phyloP scores from a whole-genome alignment of 1,140 invertebrate genomes.

The Leptinotarsa undecemlineata region DNA sequence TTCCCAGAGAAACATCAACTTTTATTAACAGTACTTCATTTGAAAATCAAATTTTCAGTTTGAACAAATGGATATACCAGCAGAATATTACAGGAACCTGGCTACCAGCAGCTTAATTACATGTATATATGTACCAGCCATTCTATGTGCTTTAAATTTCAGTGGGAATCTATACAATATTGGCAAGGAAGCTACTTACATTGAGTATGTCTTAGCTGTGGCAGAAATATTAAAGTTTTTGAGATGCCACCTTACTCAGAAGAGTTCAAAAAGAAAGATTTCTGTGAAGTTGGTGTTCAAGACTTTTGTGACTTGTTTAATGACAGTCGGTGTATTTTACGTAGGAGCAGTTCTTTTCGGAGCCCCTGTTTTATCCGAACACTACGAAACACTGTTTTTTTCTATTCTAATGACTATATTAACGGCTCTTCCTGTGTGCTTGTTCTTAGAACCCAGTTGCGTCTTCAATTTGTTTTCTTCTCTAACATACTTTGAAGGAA shows the following conservation, averaged over 20 bases:
- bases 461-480: constrained; percentile 60
- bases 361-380: constrained; percentile 67
- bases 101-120: constrained; percentile 33
- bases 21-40: no score
- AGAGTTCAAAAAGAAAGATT: constrained; percentile 27
- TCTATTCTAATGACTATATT: constrained; percentile 67
- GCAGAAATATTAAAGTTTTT: constrained; percentile 46
- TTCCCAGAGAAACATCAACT: no score
- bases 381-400: constrained; percentile 75
- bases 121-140: constrained; percentile 32
- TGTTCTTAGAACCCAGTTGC: constrained; percentile 64
- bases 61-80: constrained; percentile 15
- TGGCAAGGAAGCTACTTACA: constrained; percentile 40
- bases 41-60: no score
- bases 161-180: constrained; percentile 39
- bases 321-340: constrained; percentile 60
- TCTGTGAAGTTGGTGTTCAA: constrained; percentile 53
- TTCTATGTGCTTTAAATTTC: constrained; percentile 28
- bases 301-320: constrained; percentile 43
- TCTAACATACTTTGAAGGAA: constrained; percentile 56
- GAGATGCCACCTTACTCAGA: constrained; percentile 23
- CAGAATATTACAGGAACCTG: constrained; percentile 25
- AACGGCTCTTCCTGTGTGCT: constrained; percentile 67
- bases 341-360: constrained; percentile 73
- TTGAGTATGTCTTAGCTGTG: constrained; percentile 38